Evolutionary conservation across 1,140 invertebrate species (phyloP), one percentile per base, ranked within the genome.

Genomic region (Pseudomyrmex cubaensis): DNA sequence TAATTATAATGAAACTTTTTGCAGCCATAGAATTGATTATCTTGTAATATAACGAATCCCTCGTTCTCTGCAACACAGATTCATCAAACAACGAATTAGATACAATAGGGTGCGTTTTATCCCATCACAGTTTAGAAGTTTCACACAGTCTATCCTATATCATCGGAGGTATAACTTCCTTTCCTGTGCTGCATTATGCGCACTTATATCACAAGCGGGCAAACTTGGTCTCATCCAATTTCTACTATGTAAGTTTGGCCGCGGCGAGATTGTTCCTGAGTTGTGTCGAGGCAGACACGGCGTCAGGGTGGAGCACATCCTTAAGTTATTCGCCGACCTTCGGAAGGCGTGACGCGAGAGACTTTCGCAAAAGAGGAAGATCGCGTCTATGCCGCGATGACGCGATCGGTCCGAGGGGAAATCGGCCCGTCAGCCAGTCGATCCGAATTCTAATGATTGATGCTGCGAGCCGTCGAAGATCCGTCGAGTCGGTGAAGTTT

Each of bases 391-490:
- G 35, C 54, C 48, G 4, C 17, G 12, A 54, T 22, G 62, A 1
- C 52, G 35, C 35, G 35, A 35, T 80, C 54, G 54, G 44, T 50
- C 76, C 66, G 66, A 61, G 35, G 76, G 76, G 66, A 80, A 80
- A 72, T 80, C 25, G 25, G 0, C 1, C 44, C 76, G 66, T 80
- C 76, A 80, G 64, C 64, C 15, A 78, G 76, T 80, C 66, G 76
- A 80, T 70, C 56, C n/a, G 76, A 64, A 72, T 80, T 80, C 76
- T 70, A 80, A 80, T 70, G 76, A 80, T 80, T 70, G 66, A 80
- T 80, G 56, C 66, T 22, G 64, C 75, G 35, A 9, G 46, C 35
- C 44, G 7, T 44, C 8, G 54, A 20, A 9, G 10, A 67, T 12
- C n/a, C n/a, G 10, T 5, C 64, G 9, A 12, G 61, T 10, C 12